Conservation (phyloP, 37 sponge, comb jelly and placozoan species). For the Geodia barretti region DNA sequence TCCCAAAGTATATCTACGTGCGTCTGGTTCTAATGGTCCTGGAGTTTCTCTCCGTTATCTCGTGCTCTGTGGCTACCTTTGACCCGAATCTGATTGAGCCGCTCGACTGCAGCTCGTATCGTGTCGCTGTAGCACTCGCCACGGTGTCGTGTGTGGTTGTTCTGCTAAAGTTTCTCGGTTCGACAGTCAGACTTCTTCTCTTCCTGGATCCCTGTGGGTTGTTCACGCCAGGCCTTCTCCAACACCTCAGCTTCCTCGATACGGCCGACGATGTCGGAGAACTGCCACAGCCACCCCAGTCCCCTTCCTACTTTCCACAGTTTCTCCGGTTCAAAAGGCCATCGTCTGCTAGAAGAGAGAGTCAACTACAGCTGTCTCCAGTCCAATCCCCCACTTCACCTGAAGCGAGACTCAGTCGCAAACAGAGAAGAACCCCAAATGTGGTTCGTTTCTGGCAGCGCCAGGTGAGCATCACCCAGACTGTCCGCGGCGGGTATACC, state of each 20-base stretch:
- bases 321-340: not conserved
- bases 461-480: not conserved
- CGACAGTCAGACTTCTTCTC: not conserved
- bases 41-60: not conserved
- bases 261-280: not conserved
- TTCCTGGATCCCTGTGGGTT: not conserved
- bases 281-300: not conserved
- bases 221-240: not conserved
- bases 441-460: not conserved
- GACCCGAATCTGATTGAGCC: constrained; percentile 6
- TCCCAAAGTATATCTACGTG: not conserved
- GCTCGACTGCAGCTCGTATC: not conserved
- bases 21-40: not conserved
- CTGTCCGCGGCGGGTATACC: not conserved
- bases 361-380: not conserved
- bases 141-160: not conserved
- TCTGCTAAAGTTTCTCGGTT: not conserved
- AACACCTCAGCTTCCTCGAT: not conserved
- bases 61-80: constrained; percentile 11
- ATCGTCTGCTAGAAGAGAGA: not conserved
- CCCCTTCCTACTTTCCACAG: not conserved
- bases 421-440: not conserved
- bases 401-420: too few species aligned
- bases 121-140: not conserved
- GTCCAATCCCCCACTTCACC: not conserved